phyloP scores from a whole-genome alignment of 2,888 invertebrate genomes.

The Drosophila seclusa region DNA sequence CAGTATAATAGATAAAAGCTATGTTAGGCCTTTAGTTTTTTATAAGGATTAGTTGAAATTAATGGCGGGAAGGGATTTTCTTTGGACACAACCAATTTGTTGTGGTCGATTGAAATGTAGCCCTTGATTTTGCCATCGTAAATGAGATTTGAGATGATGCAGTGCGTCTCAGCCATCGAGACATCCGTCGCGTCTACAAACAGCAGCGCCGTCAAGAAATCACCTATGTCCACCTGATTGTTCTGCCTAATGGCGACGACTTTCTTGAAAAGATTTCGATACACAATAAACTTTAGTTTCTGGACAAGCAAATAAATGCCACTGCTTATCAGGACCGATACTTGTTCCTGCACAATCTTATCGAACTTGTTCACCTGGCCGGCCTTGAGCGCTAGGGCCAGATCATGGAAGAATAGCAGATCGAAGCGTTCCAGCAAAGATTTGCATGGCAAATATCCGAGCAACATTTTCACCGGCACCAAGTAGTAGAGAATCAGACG shows the following conservation, averaged over 20 bases:
- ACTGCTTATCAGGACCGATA: constrained; percentile 96
- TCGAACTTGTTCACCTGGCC: constrained; percentile 95
- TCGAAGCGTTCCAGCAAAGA: constrained; percentile 94
- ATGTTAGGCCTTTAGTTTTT: neutral
- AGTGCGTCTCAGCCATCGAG: constrained; percentile 97
- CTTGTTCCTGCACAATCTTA: constrained; percentile 93
- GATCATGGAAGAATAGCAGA: constrained; percentile 94
- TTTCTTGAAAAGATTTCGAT: constrained; percentile 97
- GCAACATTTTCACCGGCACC: constrained; percentile 98
- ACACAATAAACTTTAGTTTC: constrained; percentile 97
- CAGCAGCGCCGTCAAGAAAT: constrained; percentile 92
- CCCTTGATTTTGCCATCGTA: constrained; percentile 99
- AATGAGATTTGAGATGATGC: constrained; percentile 98
- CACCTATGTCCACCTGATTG: constrained; percentile 95
- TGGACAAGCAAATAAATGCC: constrained; percentile 99
- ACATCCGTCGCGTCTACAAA: constrained; percentile 93
- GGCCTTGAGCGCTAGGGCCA: constrained; percentile 94
- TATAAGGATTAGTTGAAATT: constrained; percentile 86
- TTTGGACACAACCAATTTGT: constrained; percentile 98
- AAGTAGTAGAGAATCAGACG: constrained; percentile 96
- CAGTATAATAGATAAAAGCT: neutral
- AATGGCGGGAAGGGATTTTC: constrained; percentile 96
- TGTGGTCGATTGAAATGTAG: constrained; percentile 98
- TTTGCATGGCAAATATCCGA: constrained; percentile 96
- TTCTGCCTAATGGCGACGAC: constrained; percentile 90